Conservation (phyloP, 2,888 invertebrate genomes). For the Xylophagus ater region DNA sequence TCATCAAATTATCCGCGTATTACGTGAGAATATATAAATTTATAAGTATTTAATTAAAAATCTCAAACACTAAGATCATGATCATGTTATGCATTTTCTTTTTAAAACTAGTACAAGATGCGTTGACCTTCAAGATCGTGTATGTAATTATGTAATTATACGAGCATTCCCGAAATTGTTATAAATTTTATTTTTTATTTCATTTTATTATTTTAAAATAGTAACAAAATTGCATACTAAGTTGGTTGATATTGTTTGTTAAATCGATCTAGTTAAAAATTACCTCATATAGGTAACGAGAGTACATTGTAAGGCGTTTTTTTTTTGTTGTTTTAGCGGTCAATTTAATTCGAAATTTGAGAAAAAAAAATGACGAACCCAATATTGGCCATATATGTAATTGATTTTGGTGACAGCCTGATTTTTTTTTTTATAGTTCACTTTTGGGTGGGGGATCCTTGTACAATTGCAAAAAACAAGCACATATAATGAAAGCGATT, state of each 20-base stretch:
- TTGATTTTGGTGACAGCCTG: slow-evolving; percentile 4
- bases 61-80: no score
- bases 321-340: slow-evolving; percentile 7
- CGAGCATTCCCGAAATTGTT: slow-evolving; percentile 8
- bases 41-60: no score
- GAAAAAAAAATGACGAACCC: no score
- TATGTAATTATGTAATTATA: slow-evolving; percentile 7
- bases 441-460: background rate
- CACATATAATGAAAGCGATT: background rate
- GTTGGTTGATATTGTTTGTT: no score
- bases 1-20: no score
- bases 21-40: no score
- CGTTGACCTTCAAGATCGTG: no score
- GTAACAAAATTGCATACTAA: no score
- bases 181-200: no score
- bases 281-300: background rate
- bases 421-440: background rate
- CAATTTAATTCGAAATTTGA: background rate
- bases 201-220: no score
- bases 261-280: slow-evolving; percentile 3
- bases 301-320: slow-evolving; percentile 7
- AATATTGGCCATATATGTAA: background rate
- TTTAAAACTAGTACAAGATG: no score
- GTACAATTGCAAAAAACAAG: background rate
- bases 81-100: no score